Evolutionary conservation across 2,113 vertebrate species (phyloP), one percentile per base, ranked within the genome.

Genomic region (Micronisus gabar): DNA sequence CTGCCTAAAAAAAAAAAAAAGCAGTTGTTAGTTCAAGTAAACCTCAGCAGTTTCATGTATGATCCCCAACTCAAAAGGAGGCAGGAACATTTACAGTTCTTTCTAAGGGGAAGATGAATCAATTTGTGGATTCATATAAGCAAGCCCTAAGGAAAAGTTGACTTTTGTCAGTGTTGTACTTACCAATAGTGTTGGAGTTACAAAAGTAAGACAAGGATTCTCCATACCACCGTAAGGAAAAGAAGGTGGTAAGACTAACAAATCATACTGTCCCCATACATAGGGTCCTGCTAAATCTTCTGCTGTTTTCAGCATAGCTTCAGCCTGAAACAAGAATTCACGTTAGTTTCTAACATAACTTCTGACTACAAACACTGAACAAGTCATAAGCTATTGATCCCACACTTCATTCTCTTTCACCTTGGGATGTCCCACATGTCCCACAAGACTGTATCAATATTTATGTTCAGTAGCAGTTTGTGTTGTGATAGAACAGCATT

Each of bases 141-240:
- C 78, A 78, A 86, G 41, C 30, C 79, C 17, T 53, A 63, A 90
- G 40, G 19, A 16, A 83, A 79, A 59, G 36, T 2, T 86, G 15
- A 78, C 45, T 81, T 82, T 41, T 52, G 48, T 34, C n/a, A 71
- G 29, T 21, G 53, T 81, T 32, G 63, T 15, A 97, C 98, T 97
- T 96, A 99, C 99, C 98, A 99, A 96, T 8, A 99, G 71, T 3
- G 99, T 99, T 43, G 99, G 99, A 2, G 99, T 99, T 36, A 99
- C 99, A 80, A 99, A 99, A 56, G 99, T 99, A 68, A 99, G 99
- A 56, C 99, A 99, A 40, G 99, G 99, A 87, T 99, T 99, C 95
- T 99, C 99, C 99, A 99, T 99, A 38, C 99, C 99, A 5, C 99
- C 99, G 0, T 99, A 99, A 4, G 99, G 99, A 96, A 99, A 99